These are phyloP conservation scores for Arizona elegans DNA, from an alignment of 2,113 vertebrate species.

Conservation along the genomic window DNA sequence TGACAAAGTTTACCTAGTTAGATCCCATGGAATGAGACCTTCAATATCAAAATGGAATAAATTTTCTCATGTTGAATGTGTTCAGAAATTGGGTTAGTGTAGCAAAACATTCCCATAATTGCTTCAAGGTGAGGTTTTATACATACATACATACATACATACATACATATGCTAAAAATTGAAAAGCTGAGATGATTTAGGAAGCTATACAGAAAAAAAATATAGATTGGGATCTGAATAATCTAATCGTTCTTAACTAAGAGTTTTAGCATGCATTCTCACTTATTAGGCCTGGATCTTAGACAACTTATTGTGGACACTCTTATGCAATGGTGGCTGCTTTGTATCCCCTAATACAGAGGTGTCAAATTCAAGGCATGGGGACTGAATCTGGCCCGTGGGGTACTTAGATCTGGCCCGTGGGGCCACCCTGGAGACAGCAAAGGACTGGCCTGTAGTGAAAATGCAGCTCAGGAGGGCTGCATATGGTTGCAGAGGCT, in stretches of 20 bases:
- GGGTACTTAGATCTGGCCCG: too few species aligned
- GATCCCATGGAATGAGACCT: neutral
- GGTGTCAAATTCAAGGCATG: too few species aligned
- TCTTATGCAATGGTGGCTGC: neutral
- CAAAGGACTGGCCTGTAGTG: too few species aligned
- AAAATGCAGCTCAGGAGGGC: too few species aligned
- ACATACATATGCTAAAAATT: too few species aligned
- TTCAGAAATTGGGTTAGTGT: neutral
- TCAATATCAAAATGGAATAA: neutral
- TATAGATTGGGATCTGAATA: too few species aligned
- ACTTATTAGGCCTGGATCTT: neutral
- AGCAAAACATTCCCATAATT: neutral
- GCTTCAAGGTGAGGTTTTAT: neutral
- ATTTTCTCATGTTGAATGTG: neutral
- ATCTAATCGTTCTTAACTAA: neutral
- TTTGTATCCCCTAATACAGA: neutral
- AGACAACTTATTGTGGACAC: neutral
- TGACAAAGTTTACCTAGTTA: neutral
- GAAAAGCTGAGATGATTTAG: neutral
- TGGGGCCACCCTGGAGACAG: too few species aligned
- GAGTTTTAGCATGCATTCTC: neutral
- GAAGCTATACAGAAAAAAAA: neutral
- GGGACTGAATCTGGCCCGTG: fast-evolving
- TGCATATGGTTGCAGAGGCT: too few species aligned
- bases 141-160: too few species aligned